These are phyloP conservation scores for Ranitomeya imitator DNA, from an alignment of 2,113 vertebrate species.

Conservation along the genomic window DNA sequence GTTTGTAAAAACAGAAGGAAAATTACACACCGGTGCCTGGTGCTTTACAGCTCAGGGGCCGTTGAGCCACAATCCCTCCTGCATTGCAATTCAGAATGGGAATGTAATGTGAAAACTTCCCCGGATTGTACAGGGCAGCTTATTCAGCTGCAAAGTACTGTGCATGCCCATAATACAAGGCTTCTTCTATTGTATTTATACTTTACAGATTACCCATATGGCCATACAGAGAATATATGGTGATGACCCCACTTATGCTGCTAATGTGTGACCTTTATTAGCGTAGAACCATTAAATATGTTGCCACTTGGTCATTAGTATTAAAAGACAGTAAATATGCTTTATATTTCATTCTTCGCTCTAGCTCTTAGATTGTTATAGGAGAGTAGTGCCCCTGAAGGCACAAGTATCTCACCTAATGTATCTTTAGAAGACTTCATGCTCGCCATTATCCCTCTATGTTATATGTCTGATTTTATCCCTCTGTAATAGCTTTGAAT, in stretches of 20 bases:
- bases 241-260: conserved; percentile 13
- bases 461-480: not conserved
- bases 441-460: not conserved
- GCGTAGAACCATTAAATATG: conserved; percentile 25
- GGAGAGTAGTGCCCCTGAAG: not conserved
- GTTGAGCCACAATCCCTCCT: not conserved
- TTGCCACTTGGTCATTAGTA: not conserved
- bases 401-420: conserved; percentile 4
- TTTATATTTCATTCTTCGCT: conserved; percentile 14
- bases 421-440: conserved; percentile 6
- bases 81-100: conserved; percentile 21
- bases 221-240: not conserved
- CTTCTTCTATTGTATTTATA: conserved; percentile 23
- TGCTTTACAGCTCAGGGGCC: conserved; percentile 6
- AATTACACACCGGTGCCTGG: not conserved
- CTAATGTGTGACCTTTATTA: conserved; percentile 46
- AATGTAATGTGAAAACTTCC: not conserved
- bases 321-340: conserved; percentile 26
- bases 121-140: not conserved
- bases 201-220: not conserved
- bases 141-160: not conserved
- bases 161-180: not conserved
- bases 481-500: conserved; percentile 6
- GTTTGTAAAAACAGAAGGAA: conserved; percentile 37
- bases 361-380: conserved; percentile 36